phyloP scores from a whole-genome alignment of 2,113 vertebrate genomes.

The Larimichthys polyactis region DNA sequence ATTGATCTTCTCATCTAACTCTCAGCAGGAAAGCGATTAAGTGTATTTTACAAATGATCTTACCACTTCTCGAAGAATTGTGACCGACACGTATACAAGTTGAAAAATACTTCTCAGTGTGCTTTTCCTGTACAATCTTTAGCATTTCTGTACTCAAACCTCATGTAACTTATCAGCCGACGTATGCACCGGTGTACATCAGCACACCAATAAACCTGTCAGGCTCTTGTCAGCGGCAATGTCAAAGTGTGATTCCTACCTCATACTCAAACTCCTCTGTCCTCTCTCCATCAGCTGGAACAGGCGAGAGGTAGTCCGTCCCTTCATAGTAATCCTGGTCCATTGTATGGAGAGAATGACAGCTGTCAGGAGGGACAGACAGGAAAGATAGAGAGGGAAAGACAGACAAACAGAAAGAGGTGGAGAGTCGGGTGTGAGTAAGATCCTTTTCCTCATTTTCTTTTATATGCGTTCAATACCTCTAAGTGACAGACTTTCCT shows the following conservation, averaged over 20 bases:
- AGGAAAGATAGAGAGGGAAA: constrained; percentile 13
- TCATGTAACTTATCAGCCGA: background rate
- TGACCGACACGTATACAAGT: background rate
- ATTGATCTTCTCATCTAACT: background rate
- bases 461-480: constrained; percentile 36
- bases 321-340: constrained; percentile 94
- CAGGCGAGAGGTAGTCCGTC: constrained; percentile 91
- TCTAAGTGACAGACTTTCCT: constrained; percentile 63
- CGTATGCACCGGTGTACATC: too few species aligned
- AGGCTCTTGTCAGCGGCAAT: background rate
- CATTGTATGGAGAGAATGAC: constrained; percentile 94
- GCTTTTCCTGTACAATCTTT: background rate
- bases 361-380: constrained; percentile 83
- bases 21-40: background rate
- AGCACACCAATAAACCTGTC: background rate
- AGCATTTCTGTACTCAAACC: background rate
- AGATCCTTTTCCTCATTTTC: constrained; percentile 32
- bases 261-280: constrained; percentile 96
- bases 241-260: constrained; percentile 83
- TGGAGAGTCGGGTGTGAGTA: constrained; percentile 43
- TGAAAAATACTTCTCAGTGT: background rate
- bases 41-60: background rate
- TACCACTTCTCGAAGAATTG: background rate
- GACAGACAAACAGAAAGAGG: constrained; percentile 51
- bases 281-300: constrained; percentile 91